Evolutionary conservation across 1,140 invertebrate genomes (phyloP), one percentile per base, ranked within the genome.

Genomic region (Chionoecetes opilio): DNA sequence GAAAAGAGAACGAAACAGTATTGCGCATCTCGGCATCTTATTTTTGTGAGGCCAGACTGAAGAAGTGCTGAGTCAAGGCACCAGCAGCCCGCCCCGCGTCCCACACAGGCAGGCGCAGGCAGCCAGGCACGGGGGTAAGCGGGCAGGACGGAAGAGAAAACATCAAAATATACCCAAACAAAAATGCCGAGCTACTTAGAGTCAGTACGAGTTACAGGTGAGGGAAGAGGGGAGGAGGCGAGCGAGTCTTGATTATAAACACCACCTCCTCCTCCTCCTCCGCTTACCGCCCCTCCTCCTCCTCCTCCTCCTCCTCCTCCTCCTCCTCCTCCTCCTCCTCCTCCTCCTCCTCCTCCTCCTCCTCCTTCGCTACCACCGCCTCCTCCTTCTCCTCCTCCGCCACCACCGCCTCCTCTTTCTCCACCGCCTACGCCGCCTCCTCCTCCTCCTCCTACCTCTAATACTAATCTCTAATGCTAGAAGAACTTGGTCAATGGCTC

Each of bases 401-500:
- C 53, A 6, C 26, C 53, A 3, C 26, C 53, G 8, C 21, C 21
- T 21, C 9, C 21, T 21, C 21, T 3, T 75, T 26, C 63, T 75
- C 63, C 63, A 21, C 63, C 63, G 11, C 46, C 9, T 53, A 9
- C 46, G 11, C 63, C 21, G 26, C 63, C 63, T 75, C 63, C 63
- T 75, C 63, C 63, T 75, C 63, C 63, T 75, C 63, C 63, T 75
- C 26, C 63, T n/a, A n/a, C n/a, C n/a, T n/a, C n/a, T n/a, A n/a
- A n/a, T n/a, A n/a, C n/a, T n/a, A n/a, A n/a, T n/a, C n/a, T n/a
- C n/a, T 75, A 2, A 26, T 75, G 63, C 46, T 53, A 53, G 5
- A 75, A 75, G 63, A 75, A 75, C 63, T 75, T n/a, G 63, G 63
- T 75, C 63, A 75, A 75, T 75, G 63, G 63, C 63, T 75, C 63